Conservation (phyloP, 1,140 invertebrate genomes). For the Habropoda laboriosa region DNA sequence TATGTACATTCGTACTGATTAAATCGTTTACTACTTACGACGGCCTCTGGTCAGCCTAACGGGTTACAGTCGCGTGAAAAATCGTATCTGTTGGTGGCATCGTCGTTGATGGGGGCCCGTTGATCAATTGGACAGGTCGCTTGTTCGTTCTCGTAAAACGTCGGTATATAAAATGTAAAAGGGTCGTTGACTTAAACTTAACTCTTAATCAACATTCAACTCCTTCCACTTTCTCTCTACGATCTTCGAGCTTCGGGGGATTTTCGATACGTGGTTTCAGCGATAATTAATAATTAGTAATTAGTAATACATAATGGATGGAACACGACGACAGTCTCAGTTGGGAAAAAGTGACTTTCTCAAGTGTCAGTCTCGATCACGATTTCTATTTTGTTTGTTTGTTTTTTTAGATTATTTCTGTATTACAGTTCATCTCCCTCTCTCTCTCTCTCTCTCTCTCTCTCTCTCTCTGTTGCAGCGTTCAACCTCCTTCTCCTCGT, state of each 20-base stretch:
- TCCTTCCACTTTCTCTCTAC: no score
- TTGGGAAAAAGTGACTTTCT: slow-evolving; percentile 65
- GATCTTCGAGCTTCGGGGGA: neutral
- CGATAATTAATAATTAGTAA: slow-evolving; percentile 57
- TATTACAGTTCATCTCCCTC: neutral
- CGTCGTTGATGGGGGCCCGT: neutral
- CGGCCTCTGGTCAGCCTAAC: neutral
- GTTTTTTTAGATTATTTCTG: neutral
- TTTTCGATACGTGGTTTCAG: slow-evolving; percentile 15
- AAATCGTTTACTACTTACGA: slow-evolving; percentile 10
- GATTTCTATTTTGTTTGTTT: neutral
- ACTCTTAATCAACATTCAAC: slow-evolving; percentile 1
- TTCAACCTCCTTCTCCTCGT: slow-evolving; percentile 4
- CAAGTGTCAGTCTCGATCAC: slow-evolving; percentile 64
- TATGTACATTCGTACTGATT: neutral
- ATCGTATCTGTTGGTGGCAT: slow-evolving; percentile 6
- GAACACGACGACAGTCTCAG: slow-evolving; percentile 69
- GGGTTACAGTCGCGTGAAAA: slow-evolving; percentile 32
- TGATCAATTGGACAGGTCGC: slow-evolving; percentile 23
- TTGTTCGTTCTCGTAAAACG: slow-evolving; percentile 37
- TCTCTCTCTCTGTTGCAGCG: neutral
- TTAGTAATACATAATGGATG: slow-evolving; percentile 70
- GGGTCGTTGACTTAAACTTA: slow-evolving; percentile 61
- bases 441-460: no score
- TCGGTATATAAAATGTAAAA: slow-evolving; percentile 65